phyloP scores from a whole-genome alignment of 2,888 invertebrate genomes.

The Athrips mouffetella region DNA sequence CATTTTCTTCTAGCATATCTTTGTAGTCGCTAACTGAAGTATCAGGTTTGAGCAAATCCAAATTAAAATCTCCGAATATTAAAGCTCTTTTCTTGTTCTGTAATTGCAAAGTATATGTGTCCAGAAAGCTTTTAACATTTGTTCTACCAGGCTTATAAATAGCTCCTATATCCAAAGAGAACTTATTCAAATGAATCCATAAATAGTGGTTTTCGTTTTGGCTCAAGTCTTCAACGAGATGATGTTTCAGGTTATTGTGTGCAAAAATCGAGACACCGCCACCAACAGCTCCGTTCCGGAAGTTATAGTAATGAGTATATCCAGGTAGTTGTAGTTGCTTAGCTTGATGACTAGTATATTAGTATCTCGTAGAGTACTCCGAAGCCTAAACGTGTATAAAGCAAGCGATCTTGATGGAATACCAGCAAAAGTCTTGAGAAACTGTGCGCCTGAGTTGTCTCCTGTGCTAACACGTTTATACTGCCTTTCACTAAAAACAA shows the following conservation, averaged over 20 bases:
- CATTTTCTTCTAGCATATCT: conserved; percentile 14
- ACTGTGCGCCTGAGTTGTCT: no score
- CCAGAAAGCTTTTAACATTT: conserved; percentile 17
- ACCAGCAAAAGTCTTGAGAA: no score
- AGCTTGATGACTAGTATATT: no score
- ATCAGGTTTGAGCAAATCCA: conserved; percentile 11
- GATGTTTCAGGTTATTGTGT: conserved; percentile 19
- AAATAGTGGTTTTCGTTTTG: conserved; percentile 21
- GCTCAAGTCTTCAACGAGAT: neutral
- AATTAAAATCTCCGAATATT: conserved; percentile 19
- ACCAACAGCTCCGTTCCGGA: conserved; percentile 15
- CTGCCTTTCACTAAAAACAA: no score
- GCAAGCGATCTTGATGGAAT: no score
- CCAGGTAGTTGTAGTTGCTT: conserved; percentile 7
- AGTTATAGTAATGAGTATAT: conserved; percentile 21
- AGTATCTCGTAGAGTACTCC: no score
- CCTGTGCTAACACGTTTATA: no score
- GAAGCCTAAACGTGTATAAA: no score
- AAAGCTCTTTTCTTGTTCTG: conserved; percentile 14
- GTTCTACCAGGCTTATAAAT: conserved; percentile 20
- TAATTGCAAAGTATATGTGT: conserved; percentile 14
- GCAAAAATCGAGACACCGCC: conserved; percentile 24
- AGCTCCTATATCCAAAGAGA: conserved; percentile 8
- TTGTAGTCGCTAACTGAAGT: conserved; percentile 11
- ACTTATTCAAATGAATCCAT: conserved; percentile 21